Evolutionary conservation across 1,140 invertebrate genomes (phyloP), one percentile per base, ranked within the genome.

Genomic region (Panulirus ornatus): DNA sequence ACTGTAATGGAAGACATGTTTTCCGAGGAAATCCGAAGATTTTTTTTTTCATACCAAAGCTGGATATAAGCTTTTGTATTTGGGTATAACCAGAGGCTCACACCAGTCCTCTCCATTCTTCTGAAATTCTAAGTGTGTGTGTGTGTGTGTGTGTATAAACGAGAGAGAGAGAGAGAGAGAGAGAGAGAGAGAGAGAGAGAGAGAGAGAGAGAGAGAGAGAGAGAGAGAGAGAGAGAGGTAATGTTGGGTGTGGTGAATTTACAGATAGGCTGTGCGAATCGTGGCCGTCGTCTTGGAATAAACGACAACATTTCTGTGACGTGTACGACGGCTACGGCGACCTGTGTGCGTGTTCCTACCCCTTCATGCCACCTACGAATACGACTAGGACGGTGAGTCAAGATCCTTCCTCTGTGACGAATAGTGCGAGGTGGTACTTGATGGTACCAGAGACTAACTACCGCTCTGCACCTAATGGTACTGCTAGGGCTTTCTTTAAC

Each of bases 291-390:
- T 44, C 8, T 14, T 89, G 88, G 88, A 54, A 11, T 9, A 89
- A 89, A 36, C 82, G 88, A 30, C 44, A 75, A 19, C 66, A 89
- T 0, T 89, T 89, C 44, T 89, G 88, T 58, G 79, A 89, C 16
- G 16, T n/a, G 11, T 89, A 89, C 38, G 88, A 89, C 58, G 88
- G 88, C 30, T 89, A 89, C 27, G 79, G 76, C 51, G 88, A 89
- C 30, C 70, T 89, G 63, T 89, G 88, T 71, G 75, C 79, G 9
- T 89, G 88, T 11, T 42, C 22, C 2, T 3, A 51, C 6, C 88
- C 88, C 8, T 89, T 88, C 75, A 51, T 63, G 16, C 6, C 34
- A 9, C 36, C 79, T 22, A 36, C 27, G 2, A 71, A 36, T 30
- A 51, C 38, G 3, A 54, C 76, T 16, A 86, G 19, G 40, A 79